These are phyloP conservation scores for Propithecus perrieri DNA, from an alignment of 2,797 vertebrate species.

Conservation along the genomic window DNA sequence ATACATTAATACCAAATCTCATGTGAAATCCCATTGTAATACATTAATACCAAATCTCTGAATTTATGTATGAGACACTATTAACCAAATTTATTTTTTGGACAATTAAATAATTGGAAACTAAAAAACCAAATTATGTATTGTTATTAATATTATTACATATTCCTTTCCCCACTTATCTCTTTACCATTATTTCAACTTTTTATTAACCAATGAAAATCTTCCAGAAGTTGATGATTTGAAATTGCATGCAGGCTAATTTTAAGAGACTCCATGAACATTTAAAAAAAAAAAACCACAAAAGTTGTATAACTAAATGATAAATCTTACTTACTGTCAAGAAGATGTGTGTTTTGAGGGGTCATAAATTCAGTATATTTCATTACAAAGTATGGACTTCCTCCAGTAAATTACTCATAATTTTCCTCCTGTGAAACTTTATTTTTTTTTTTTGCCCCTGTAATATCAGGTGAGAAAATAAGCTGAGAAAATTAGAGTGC, in stretches of 20 bases:
- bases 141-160: slow-evolving; percentile 51
- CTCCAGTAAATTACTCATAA: slow-evolving; percentile 21
- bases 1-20: slow-evolving; percentile 34
- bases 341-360: slow-evolving; percentile 11
- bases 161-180: slow-evolving; percentile 26
- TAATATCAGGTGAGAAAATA: slow-evolving; percentile 84
- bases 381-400: neutral
- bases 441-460: slow-evolving; percentile 47
- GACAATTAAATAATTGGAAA: slow-evolving; percentile 17
- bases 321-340: neutral
- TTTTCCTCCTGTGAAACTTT: slow-evolving; percentile 53
- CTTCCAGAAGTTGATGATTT: slow-evolving; percentile 5
- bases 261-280: slow-evolving; percentile 46
- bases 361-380: slow-evolving; percentile 26
- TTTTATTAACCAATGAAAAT: slow-evolving; percentile 59
- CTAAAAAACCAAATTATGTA: slow-evolving; percentile 45
- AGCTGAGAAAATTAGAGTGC: slow-evolving; percentile 68
- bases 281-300: neutral
- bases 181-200: slow-evolving; percentile 30
- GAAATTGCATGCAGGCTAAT: slow-evolving; percentile 66
- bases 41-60: slow-evolving; percentile 55
- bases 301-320: neutral
- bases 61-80: slow-evolving; percentile 29
- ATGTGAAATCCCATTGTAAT: slow-evolving; percentile 45
- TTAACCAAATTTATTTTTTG: slow-evolving; percentile 56